Conservation (phyloP, 2,113 vertebrate species). For the Macrotus californicus region DNA sequence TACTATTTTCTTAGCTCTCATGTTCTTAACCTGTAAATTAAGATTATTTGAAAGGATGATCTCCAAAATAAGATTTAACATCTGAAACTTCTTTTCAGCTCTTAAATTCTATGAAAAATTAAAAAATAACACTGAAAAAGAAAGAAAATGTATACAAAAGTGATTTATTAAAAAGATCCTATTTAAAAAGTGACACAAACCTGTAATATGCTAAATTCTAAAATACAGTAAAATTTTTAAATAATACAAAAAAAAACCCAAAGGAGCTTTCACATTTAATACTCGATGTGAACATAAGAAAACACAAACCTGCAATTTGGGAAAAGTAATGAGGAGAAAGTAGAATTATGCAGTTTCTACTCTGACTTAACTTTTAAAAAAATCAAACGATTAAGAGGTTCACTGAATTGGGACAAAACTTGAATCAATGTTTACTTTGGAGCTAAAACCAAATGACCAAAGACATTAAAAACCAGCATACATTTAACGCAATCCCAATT, state of each 20-base stretch:
- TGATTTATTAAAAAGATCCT: not conserved
- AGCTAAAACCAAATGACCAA: not conserved
- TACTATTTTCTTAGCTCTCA: not conserved
- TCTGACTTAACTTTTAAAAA: not conserved
- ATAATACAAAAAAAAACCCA: not conserved
- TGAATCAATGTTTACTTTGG: not conserved
- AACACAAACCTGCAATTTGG: not conserved
- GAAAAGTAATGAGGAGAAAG: not conserved
- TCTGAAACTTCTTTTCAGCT: not conserved
- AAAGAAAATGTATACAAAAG: not conserved
- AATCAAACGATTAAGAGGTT: not conserved
- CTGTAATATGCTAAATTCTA: not conserved
- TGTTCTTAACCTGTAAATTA: not conserved
- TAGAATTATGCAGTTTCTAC: not conserved
- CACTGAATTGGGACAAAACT: not conserved
- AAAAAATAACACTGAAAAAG: not conserved
- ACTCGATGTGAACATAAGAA: not conserved
- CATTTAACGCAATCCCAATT: too few species aligned
- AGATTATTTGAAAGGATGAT: not conserved
- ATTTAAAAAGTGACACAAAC: not conserved
- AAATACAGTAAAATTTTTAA: not conserved
- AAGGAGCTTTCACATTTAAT: not conserved
- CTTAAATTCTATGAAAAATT: not conserved
- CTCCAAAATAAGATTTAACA: not conserved
- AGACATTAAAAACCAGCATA: not conserved